Percentiles rank a stretch among this genome's conserved stretches.
These are phyloP conservation scores for Lordiphosa stackelbergi DNA, from an alignment of 1,140 invertebrate species.

Conservation along the genomic window DNA sequence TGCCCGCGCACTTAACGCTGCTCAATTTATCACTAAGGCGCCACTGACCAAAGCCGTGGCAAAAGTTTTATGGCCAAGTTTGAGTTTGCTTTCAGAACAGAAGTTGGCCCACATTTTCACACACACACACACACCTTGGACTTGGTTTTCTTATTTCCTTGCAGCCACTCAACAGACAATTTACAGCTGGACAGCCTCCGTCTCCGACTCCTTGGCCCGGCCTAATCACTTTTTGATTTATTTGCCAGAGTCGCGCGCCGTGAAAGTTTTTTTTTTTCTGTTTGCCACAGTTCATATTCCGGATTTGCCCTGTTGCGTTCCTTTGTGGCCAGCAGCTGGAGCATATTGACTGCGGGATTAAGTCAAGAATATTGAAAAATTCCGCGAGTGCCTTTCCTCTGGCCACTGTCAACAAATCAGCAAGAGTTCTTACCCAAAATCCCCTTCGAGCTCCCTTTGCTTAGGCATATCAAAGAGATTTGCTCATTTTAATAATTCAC, in stretches of 20 bases:
- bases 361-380: slow-evolving; percentile 35
- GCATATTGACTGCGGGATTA: slow-evolving; percentile 45
- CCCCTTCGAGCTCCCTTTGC: slow-evolving; percentile 5
- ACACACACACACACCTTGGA: slow-evolving; percentile 30
- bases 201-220: background rate
- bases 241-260: slow-evolving; percentile 42
- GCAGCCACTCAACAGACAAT: slow-evolving; percentile 68
- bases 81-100: slow-evolving; percentile 50
- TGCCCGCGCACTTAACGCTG: slow-evolving; percentile 54
- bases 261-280: slow-evolving; percentile 40
- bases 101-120: slow-evolving; percentile 47
- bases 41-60: slow-evolving; percentile 52
- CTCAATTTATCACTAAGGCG: slow-evolving; percentile 62
- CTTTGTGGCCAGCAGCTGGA: slow-evolving; percentile 19
- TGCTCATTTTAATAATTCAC: slow-evolving; percentile 58
- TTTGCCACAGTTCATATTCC: slow-evolving; percentile 53
- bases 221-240: slow-evolving; percentile 75
- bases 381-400: slow-evolving; percentile 8
- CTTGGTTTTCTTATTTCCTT: slow-evolving; percentile 29
- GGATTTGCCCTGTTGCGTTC: slow-evolving; percentile 39
- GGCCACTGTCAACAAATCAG: slow-evolving; percentile 37
- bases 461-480: slow-evolving; percentile 46
- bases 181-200: slow-evolving; percentile 52
- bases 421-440: slow-evolving; percentile 31
- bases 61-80: slow-evolving; percentile 73